Percentiles rank a stretch among this genome's conserved stretches.
Conservation (phyloP, 2,797 vertebrate genomes). For the Aeoliscus strigatus region DNA sequence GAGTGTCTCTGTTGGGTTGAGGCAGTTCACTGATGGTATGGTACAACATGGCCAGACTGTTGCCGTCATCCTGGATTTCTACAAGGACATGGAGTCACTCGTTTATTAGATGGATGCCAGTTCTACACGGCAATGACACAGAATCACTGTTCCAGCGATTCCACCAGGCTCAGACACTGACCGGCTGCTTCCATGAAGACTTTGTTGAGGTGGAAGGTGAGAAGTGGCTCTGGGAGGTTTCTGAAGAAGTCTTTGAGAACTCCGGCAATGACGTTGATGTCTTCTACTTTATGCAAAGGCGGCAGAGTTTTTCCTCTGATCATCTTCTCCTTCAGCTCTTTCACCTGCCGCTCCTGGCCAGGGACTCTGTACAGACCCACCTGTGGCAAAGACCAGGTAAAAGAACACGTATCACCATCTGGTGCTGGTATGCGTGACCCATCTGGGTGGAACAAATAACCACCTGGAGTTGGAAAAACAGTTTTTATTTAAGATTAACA, state of each 20-base stretch:
- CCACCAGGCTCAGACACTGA: conserved; percentile 44
- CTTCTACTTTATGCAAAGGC: conserved; percentile 84
- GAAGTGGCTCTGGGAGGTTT: conserved; percentile 87
- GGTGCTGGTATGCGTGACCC: conserved; percentile 11
- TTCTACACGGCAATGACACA: no score
- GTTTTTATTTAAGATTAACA: no score
- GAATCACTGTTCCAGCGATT: neutral
- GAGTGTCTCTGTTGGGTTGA: conserved; percentile 87
- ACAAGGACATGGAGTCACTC: conserved; percentile 2
- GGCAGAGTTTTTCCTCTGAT: conserved; percentile 81
- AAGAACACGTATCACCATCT: conserved; percentile 10
- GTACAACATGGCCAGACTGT: conserved; percentile 84
- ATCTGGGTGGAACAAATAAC: conserved; percentile 9
- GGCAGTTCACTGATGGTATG: conserved; percentile 84
- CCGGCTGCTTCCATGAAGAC: conserved; percentile 88
- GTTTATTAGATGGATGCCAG: no score
- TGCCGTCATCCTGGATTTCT: conserved; percentile 90
- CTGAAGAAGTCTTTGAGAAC: conserved; percentile 91
- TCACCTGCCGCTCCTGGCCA: conserved; percentile 84
- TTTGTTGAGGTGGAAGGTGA: conserved; percentile 87
- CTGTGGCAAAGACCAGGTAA: conserved; percentile 54
- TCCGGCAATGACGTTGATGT: conserved; percentile 85
- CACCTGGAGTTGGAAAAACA: no score
- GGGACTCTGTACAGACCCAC: conserved; percentile 87
- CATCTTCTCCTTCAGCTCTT: conserved; percentile 88